phyloP scores from a whole-genome alignment of 2,113 vertebrate genomes.

The Chlorodrepanis virens region DNA sequence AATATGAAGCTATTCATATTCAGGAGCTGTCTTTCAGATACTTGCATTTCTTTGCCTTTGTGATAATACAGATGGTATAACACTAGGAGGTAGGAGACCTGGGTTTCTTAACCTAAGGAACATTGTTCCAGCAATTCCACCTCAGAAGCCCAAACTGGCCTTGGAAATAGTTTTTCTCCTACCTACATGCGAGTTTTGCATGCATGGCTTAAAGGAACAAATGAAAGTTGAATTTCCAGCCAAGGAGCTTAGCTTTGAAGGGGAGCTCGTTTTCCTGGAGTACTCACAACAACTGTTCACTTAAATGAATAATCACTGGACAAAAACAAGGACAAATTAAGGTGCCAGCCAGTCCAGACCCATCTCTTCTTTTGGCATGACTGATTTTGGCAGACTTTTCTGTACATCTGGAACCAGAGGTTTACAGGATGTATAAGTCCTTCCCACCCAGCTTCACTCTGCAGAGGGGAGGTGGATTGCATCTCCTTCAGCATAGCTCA shows the following conservation, averaged over 20 bases:
- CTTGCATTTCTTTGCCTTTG: background rate
- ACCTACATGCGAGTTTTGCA: background rate
- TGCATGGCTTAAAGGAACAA: background rate
- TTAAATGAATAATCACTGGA: fast-evolving
- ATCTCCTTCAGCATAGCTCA: background rate
- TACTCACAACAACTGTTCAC: background rate
- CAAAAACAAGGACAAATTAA: background rate
- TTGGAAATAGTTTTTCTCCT: background rate
- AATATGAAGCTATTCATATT: background rate
- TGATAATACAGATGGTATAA: background rate
- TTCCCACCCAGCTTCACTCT: background rate
- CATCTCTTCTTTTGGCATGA: background rate
- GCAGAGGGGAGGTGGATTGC: background rate
- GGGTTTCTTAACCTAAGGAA: background rate
- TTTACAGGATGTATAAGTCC: background rate
- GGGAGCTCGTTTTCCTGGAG: background rate
- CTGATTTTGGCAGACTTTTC: background rate
- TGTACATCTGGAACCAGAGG: background rate
- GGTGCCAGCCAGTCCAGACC: background rate
- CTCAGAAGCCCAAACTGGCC: background rate
- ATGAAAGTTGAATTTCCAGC: background rate
- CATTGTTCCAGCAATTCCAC: background rate
- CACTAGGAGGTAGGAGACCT: background rate
- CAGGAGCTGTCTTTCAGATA: background rate
- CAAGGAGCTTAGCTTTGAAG: background rate